Conservation (phyloP, 2,888 invertebrate species). For the Platynereis dumerilii region DNA sequence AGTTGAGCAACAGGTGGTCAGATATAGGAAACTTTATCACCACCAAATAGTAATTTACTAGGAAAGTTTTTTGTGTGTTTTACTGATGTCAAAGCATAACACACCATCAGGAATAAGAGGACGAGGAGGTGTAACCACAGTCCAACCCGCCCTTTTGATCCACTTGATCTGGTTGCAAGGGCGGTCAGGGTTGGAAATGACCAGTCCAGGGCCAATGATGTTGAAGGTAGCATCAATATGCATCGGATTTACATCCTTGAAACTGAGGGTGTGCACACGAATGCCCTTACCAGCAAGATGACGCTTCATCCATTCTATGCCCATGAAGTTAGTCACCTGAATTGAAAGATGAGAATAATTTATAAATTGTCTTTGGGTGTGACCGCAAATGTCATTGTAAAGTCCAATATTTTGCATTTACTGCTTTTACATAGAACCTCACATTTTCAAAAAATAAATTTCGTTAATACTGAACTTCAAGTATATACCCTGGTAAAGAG, state of each 20-base stretch:
- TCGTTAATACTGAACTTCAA: too few species aligned
- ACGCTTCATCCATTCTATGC: conserved; percentile 39
- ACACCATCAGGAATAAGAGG: conserved; percentile 35
- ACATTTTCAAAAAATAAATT: too few species aligned
- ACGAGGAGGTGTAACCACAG: conserved; percentile 32
- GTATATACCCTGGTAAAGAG: too few species aligned
- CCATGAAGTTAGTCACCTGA: conserved; percentile 38
- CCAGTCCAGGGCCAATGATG: conserved; percentile 39
- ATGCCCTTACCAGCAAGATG: conserved; percentile 35
- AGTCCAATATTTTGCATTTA: too few species aligned
- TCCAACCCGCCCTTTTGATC: conserved; percentile 39
- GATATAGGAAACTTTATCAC: too few species aligned
- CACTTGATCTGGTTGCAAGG: conserved; percentile 37
- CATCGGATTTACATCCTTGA: conserved; percentile 40
- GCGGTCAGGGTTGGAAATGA: conserved; percentile 39
- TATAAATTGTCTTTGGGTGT: too few species aligned
- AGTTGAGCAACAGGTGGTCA: too few species aligned
- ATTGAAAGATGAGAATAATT: too few species aligned
- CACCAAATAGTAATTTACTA: too few species aligned
- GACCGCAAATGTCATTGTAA: too few species aligned
- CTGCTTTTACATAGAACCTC: too few species aligned
- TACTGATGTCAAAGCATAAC: conserved; percentile 2
- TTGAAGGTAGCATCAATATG: conserved; percentile 42
- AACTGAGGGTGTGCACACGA: conserved; percentile 34
- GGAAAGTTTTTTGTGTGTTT: too few species aligned